A percentile compares a stretch with the other conserved stretches of the same genome.
These are phyloP conservation scores for Bubo blakistoni DNA, from an alignment of 2,113 vertebrate genomes.

Conservation along the genomic window DNA sequence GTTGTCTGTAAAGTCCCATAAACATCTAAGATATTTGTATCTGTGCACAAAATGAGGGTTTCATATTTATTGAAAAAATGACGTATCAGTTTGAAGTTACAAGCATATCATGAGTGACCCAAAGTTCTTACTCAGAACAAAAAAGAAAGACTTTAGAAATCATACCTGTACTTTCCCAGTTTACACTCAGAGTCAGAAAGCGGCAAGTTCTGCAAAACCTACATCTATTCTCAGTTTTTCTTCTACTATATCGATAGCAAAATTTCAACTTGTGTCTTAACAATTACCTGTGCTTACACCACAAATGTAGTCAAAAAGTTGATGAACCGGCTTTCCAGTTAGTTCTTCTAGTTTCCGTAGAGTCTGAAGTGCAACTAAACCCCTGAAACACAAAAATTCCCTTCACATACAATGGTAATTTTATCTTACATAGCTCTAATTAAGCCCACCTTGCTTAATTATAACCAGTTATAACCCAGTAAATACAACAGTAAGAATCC, in stretches of 20 bases:
- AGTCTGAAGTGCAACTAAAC: slow-evolving; percentile 92
- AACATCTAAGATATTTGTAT: not conserved
- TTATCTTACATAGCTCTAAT: not conserved
- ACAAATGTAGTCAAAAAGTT: slow-evolving; percentile 97
- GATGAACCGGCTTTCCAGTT: slow-evolving; percentile 90
- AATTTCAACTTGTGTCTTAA: not conserved
- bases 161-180: not conserved
- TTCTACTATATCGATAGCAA: not conserved
- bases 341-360: slow-evolving; percentile 88
- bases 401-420: not conserved
- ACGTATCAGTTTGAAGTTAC: not conserved
- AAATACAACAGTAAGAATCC: not conserved
- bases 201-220: not conserved
- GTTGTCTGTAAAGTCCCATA: not conserved
- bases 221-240: not conserved
- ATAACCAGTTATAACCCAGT: not conserved
- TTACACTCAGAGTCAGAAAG: not conserved
- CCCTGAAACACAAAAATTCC: slow-evolving; percentile 73
- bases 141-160: not conserved
- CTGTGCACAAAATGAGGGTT: not conserved
- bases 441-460: not conserved
- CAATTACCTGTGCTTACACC: slow-evolving; percentile 95
- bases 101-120: not conserved
- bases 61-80: not conserved
- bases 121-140: not conserved